Base-by-base conservation (phyloP, 2,797 vertebrate genomes). In the Etheostoma perlongum region DNA sequence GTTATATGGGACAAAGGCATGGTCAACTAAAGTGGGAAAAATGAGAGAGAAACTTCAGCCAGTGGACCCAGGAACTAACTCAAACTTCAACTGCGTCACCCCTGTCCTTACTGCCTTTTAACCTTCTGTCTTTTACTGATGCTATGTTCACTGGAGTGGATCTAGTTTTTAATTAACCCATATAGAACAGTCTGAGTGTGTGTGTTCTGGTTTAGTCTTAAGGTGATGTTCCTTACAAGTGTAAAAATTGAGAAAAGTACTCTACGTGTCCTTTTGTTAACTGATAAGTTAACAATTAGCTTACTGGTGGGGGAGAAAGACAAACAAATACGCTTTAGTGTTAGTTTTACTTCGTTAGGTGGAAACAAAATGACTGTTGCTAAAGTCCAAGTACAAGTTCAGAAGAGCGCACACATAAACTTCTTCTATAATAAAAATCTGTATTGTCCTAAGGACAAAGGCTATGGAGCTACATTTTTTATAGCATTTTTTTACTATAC, bases 1-100 rank as follows among this genome's bases (percentile, higher is more conserved):
- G 76, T 66, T 71, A n/a, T 47, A 19, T 48, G 3, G 53, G 52
- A 62, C 55, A 27, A 55, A 83, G 27, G 30, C 52, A 19, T 5
- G 21, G n/a, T 25, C 36, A 67, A 67, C 47, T 51, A 66, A 51
- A 27, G 46, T 46, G 63, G 46, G 23, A 33, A 7, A 25, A 13
- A 4, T 40, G 2, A 11, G 6, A 27, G 15, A 14, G 14, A 42
- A 25, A 46, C 25, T n/a, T 10, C 57, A 64, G 42, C 27, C 72
- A 72, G 23, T 62, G n/a, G 68, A 74, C 42, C 47, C 13, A 12
- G 6, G 19, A 36, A 18, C 62, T 25, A 14, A 51, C 36, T 46
- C 42, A 15, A 52, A 2, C 33, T 27, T 67, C 40, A 18, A 25
- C 52, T 23, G 6, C 7, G 6, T 16, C 40, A 36, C 63, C 9